Evolutionary conservation across 2,797 vertebrate species (phyloP).

Genomic region (Microctenopoma stevenorrisi): DNA sequence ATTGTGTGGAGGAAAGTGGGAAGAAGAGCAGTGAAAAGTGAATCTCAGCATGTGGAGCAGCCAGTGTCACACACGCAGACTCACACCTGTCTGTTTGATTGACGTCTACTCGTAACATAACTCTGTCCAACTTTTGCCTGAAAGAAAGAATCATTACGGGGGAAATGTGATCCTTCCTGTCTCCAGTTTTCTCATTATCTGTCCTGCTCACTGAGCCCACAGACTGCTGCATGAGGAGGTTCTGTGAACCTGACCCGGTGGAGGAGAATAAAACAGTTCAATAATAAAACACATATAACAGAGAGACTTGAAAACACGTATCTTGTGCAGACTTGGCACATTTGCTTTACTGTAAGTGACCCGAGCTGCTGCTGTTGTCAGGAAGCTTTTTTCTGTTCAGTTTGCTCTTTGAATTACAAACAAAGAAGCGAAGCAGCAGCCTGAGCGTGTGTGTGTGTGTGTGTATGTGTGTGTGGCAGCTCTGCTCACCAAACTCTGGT

Average conservation of each 20-base stretch:
- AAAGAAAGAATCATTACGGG: not conserved
- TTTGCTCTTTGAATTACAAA: slow-evolving; percentile 7
- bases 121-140: slow-evolving; percentile 1
- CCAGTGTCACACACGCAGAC: not conserved
- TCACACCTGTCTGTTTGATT: slow-evolving; percentile 8
- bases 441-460: not conserved
- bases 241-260: not conserved
- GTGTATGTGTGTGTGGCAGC: too few relatives aligned
- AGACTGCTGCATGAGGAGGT: not conserved
- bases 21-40: not conserved
- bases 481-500: too few relatives aligned
- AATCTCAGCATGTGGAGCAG: not conserved
- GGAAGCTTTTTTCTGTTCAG: not conserved
- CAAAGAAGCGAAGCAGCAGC: not conserved
- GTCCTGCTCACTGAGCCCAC: not conserved
- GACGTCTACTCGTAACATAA: slow-evolving; percentile 12
- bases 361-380: slow-evolving; percentile 11
- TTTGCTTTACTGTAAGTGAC: not conserved
- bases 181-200: slow-evolving; percentile 22
- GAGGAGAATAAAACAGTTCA: too few relatives aligned
- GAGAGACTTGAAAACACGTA: not conserved
- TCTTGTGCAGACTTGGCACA: not conserved
- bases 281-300: too few relatives aligned
- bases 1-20: not conserved
- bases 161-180: slow-evolving; percentile 13